Evolutionary conservation across 2,888 invertebrate species (phyloP), one percentile per base, ranked within the genome.

Genomic region (Neoitamus cyanurus): DNA sequence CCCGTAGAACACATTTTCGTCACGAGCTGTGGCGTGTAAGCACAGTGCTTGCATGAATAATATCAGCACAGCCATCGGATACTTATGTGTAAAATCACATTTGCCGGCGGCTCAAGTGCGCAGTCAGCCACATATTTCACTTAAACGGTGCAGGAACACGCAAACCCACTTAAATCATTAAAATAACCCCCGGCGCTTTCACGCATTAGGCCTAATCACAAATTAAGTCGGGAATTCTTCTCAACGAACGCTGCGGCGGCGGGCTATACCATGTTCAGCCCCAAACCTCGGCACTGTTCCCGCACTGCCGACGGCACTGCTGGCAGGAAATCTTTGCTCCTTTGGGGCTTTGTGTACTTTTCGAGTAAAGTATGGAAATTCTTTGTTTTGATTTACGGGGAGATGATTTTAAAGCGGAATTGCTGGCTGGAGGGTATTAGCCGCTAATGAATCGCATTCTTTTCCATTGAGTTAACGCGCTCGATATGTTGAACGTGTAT

Each of bases 131-230:
- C 58, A 58, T 58, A 58, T 58, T 58, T 58, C 58, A 58, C 58
- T 58, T 58, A 58, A 58, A 58, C 25, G 20, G 20, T 15, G 9
- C 58, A 20, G 7, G 58, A 58, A 58, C 58, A 58, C 58, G 58
- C 58, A 58, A 58, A 58, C 20, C 25, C 58, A 58, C 58, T 58
- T 58, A 58, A 58, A 58, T 58, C 58, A 20, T 58, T 58, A 25
- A 58, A 58, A 58, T 58, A 58, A 58, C 20, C 58, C 58, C 58
- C 25, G 20, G 58, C 58, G 58, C 25, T 58, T 58, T 58, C 20
- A 58, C 58, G 58, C 58, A 58, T 58, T 58, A 58, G 58, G 25
- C 58, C 58, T 58, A 58, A 58, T 58, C 58, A 58, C 58, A 58
- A 58, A 58, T 58, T 58, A 58, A 58, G 58, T 58, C 58, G 58